phyloP scores from a whole-genome alignment of 2,888 invertebrate genomes.

The Mythimna albipuncta region DNA sequence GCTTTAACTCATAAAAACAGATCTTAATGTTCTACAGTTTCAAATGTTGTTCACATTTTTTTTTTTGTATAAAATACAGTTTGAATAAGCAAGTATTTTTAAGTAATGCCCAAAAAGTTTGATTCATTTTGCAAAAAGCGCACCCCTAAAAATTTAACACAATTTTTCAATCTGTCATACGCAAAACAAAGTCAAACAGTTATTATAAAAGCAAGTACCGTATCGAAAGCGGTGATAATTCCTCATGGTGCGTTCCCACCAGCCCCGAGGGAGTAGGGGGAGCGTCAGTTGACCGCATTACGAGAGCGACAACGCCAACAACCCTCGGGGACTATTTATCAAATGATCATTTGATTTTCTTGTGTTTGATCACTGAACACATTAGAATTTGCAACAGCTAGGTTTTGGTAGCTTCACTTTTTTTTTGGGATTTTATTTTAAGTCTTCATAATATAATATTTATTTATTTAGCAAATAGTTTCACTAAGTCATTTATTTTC shows the following conservation, averaged over 20 bases:
- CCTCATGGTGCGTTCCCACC: slow-evolving; percentile 72
- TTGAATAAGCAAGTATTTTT: neutral
- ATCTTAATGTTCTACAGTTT: neutral
- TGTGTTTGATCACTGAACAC: slow-evolving; percentile 91
- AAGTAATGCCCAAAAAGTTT: neutral
- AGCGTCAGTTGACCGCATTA: slow-evolving; percentile 86
- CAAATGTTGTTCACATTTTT: neutral
- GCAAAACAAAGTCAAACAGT: slow-evolving; percentile 53
- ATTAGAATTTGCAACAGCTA: slow-evolving; percentile 88
- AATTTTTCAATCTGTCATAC: slow-evolving; percentile 49
- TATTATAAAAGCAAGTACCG: slow-evolving; percentile 69
- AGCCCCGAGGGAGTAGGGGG: slow-evolving; percentile 51
- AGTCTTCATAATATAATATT: neutral
- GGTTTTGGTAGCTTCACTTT: slow-evolving; percentile 80
- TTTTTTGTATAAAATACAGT: neutral
- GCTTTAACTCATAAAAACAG: too few species aligned
- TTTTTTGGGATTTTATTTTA: slow-evolving; percentile 4
- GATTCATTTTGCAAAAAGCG: neutral
- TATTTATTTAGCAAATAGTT: too few species aligned
- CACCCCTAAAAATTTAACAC: neutral
- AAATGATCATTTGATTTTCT: slow-evolving; percentile 91
- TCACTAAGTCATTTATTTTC: too few species aligned
- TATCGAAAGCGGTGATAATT: slow-evolving; percentile 77
- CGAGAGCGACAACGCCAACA: slow-evolving; percentile 77
- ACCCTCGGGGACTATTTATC: slow-evolving; percentile 89